Conservation (phyloP, 1,140 invertebrate genomes). For the Zaprionus kolodkinae region DNA sequence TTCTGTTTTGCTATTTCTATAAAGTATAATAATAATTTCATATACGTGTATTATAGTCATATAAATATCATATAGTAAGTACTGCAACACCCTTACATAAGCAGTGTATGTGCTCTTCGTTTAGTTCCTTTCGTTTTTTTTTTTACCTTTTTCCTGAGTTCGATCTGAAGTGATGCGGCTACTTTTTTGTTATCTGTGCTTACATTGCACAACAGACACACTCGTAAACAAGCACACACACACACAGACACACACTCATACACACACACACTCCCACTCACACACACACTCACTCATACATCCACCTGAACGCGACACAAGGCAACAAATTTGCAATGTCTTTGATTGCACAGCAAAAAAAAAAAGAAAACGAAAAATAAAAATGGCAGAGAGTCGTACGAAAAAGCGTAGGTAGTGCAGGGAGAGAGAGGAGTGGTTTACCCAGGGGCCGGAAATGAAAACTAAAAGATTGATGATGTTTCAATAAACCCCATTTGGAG, state of each 20-base stretch:
- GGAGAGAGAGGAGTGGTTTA: background rate
- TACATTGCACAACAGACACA: conserved; percentile 27
- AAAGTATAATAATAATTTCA: no score
- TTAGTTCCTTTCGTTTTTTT: background rate
- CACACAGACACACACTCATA: conserved; percentile 2
- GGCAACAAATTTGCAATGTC: conserved; percentile 30
- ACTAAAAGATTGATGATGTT: conserved; percentile 48
- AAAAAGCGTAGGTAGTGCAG: background rate
- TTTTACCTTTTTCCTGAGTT: background rate
- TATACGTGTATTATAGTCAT: no score
- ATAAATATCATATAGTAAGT: no score
- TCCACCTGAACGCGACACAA: conserved; percentile 1
- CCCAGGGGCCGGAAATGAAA: background rate
- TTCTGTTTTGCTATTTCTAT: no score
- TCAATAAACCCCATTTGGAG: conserved; percentile 51
- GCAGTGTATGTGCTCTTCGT: background rate
- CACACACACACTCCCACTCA: background rate
- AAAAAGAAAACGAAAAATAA: background rate
- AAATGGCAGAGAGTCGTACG: background rate
- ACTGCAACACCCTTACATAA: background rate
- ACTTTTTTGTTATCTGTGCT: conserved; percentile 29
- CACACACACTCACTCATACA: background rate
- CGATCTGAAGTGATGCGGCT: conserved; percentile 11
- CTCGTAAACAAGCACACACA: conserved; percentile 19
- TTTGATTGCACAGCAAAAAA: conserved; percentile 6